Evolutionary conservation across 2,113 vertebrate species (phyloP).

Genomic region (Casuarius casuarius): DNA sequence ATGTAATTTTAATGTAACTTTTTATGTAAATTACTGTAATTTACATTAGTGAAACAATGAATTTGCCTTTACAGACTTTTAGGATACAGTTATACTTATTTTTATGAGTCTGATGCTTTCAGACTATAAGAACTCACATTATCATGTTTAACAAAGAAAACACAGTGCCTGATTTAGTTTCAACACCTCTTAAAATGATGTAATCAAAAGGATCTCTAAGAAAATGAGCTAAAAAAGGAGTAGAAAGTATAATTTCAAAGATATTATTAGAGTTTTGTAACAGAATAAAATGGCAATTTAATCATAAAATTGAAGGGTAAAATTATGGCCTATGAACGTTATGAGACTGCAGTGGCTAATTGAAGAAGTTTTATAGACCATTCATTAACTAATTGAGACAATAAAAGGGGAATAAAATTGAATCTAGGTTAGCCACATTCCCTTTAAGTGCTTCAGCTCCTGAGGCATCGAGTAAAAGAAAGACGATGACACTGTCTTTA

Average conservation of each 20-base stretch:
- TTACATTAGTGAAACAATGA: background rate
- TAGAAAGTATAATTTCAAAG: background rate
- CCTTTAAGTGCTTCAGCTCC: background rate
- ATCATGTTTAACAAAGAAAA: background rate
- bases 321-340: background rate
- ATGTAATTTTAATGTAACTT: too few relatives aligned
- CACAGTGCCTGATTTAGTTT: background rate
- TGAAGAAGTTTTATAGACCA: background rate
- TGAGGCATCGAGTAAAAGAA: background rate
- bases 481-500: background rate
- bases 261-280: background rate
- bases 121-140: background rate
- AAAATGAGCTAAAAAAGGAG: background rate
- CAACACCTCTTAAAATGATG: background rate
- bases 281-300: background rate
- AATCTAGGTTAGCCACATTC: background rate
- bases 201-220: background rate
- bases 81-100: background rate
- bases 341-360: background rate
- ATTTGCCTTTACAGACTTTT: background rate
- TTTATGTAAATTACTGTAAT: background rate
- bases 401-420: background rate
- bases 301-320: background rate
- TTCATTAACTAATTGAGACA: background rate
- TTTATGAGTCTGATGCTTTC: background rate